Base-by-base conservation (phyloP, 2,888 invertebrate genomes). In the Drosophila ochracea region DNA sequence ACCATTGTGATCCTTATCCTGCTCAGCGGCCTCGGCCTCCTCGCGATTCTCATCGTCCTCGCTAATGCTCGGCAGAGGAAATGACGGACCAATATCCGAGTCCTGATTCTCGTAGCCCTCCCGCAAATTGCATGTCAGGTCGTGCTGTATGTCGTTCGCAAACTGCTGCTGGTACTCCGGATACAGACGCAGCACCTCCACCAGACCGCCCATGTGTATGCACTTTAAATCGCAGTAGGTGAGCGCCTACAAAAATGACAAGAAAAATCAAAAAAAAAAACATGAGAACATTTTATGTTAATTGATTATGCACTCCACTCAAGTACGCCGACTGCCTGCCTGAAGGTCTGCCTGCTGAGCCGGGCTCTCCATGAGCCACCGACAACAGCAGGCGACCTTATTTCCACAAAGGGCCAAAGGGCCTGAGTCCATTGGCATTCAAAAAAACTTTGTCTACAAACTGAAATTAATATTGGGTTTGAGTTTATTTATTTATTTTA, bases 161-260 rank as follows among this genome's bases (percentile, higher is more conserved):
- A 99, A 99, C 92, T 98, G 97, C 91, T 98, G 97, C 90, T 98
- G 98, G 92, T 98, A 99, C 92, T 99, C 98, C 0, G 98, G 98
- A 93, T 99, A 99, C 0, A 98, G 94, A 3, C 97, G 95, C 21
- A 99, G 94, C 0, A 97, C 98, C 84, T 98, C 98, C 19, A 97
- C 96, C 58, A 99, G 94, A 2, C 98, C 98, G 76, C 96, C 96
- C 95, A 98, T 97, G 93, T 97, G 96, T 82, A 99, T 97, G 94
- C 98, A 98, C 94, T 99, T 98, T 70, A 99, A 95, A 94, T 99
- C 99, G 93, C 99, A 99, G 94, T 99, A 99, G 52, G 99, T 99
- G 63, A 99, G 94, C 43, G 98, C 98, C 94, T 96, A 94, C 9
- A 70, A 82, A 62, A 25, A 52, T 16, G 39, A 41, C n/a, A 57